Evolutionary conservation across 2,113 vertebrate genomes (phyloP), one percentile per base, ranked within the genome.

Genomic region (Hippotragus niger): DNA sequence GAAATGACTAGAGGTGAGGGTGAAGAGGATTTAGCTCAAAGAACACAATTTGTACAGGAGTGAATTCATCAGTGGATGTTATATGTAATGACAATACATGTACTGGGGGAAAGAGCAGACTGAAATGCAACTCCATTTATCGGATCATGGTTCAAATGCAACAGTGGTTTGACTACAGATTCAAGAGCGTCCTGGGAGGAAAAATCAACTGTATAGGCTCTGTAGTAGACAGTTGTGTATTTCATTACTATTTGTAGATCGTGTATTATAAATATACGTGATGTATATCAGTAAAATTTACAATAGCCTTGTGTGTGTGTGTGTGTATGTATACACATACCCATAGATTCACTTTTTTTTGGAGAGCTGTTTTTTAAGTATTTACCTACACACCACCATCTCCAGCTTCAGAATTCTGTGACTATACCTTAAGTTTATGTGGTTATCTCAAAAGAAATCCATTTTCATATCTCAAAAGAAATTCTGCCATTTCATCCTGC

Each of bases 341-440:
- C 31, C 4, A 2, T 11, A 6, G 3, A 27, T 27, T 86, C 15
- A 74, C 40, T 52, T 64, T 9, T 36, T 40, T 36, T 80, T 50
- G 13, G 58, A 45, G 40, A 78, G n/a, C 33, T 86, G 53, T 2
- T 81, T 71, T 33, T 91, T 89, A 84, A 94, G 36, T 82, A 82
- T 95, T 78, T 58, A 29, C 14, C 17, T 21, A 3, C 25, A 36
- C 0, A 23, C 17, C 13, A 12, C 2, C 36, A 53, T 60, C 62
- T 58, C 62, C 40, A 80, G 74, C n/a, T 80, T 62, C 27, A 47
- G 88, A 89, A 95, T 85, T 91, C 74, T 60, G 53, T 52, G 87
- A 53, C 21, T 29, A 5, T 36, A 5, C 12, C 19, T 31, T 74
- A 43, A 64, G 53, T 88, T 74, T 40, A 17, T 55, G 62, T 17